These are phyloP conservation scores for Ciconia stormi DNA, from an alignment of 2,113 vertebrate genomes.

Conservation along the genomic window DNA sequence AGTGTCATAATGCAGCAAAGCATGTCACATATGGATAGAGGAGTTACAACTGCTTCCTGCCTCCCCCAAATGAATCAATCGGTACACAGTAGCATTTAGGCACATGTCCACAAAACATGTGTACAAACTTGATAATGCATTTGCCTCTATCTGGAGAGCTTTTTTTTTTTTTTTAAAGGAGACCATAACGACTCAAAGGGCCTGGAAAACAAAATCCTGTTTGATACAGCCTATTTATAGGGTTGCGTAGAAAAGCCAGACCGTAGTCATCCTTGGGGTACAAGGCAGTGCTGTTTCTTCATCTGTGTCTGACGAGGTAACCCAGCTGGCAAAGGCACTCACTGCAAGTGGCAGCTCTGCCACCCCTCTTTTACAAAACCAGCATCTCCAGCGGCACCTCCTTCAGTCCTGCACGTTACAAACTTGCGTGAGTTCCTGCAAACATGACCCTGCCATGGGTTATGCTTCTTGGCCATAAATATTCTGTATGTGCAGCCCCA, in stretches of 20 bases:
- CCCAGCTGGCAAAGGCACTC: background rate
- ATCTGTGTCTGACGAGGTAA: background rate
- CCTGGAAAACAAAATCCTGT: background rate
- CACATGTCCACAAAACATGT: background rate
- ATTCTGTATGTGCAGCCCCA: fast-evolving
- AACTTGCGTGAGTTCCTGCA: background rate
- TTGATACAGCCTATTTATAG: background rate
- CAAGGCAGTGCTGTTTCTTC: background rate
- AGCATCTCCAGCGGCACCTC: background rate
- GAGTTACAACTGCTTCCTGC: background rate
- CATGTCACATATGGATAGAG: background rate
- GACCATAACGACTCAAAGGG: background rate
- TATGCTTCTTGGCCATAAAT: background rate
- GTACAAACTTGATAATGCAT: background rate
- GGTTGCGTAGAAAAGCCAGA: background rate
- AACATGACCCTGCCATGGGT: background rate
- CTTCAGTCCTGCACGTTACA: fast-evolving
- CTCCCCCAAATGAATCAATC: background rate
- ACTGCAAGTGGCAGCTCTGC: background rate
- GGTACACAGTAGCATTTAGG: background rate
- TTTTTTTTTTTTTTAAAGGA: background rate
- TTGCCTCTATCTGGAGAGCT: background rate
- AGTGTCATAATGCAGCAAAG: background rate
- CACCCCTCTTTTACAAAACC: background rate
- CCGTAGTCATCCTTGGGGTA: background rate